Evolutionary conservation across 2,113 vertebrate genomes (phyloP), one percentile per base, ranked within the genome.

Genomic region (Aramus guarauna): DNA sequence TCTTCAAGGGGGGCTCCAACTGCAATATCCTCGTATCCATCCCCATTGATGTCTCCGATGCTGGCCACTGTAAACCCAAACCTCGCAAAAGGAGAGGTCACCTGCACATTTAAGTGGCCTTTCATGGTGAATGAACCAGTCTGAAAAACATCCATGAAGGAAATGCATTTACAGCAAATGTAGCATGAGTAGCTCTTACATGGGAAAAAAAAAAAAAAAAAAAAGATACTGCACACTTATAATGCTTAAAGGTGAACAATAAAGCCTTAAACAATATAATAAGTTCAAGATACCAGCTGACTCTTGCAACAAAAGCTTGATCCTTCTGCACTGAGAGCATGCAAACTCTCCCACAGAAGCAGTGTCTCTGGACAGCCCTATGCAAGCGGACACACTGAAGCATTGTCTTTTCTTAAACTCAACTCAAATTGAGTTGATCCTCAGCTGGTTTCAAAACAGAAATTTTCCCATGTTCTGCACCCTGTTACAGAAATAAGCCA

Each of bases 1-100:
- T 87, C 95, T 90, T 98, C 98, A 41, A 98, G 77, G 20, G 98
- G 98, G 19, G 98, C 98, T 53, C 98, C 98, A 7, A 98, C 95
- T 45, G 97, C 98, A 83, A 98, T 77, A 45, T 98, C 98, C n/a
- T 91, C 96, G 48, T 93, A 95, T 27, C 64, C 53, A 59, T 98
- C 98, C 53, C 96, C 88, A 66, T 93, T 98, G 63, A 98, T 94
- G 56, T 98, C 98, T 53, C 98, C 98, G 52, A 97, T 81, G 23
- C 92, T 82, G 20, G 97, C 97, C 64, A 98, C 94, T 22, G 98
- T 92, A 87, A 98, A 98, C 15, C 98, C 98, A 96, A 98, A 98
- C 72, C 98, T 98, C 66, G 98, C 97, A 45, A 94, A 97, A 30
- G 60, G 24, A 88, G 97, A 87, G 15, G 63, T 56, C 5, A 83